Percentiles rank a stretch among this genome's conserved stretches.
phyloP scores from a whole-genome alignment of 30 jellyfish, hydroid and myxozoan species.

The Hydra vulgaris region DNA sequence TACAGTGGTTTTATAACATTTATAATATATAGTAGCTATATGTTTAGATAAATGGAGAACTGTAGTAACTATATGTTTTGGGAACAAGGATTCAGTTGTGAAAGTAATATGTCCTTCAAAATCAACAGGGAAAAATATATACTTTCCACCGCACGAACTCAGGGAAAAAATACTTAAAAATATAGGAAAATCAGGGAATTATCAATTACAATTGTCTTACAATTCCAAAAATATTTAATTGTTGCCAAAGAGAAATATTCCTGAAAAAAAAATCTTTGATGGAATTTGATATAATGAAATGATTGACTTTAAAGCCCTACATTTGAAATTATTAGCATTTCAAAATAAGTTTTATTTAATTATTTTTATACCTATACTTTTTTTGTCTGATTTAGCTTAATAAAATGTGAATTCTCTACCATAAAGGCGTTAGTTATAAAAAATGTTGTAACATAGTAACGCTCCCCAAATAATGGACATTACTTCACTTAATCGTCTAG shows the following conservation, averaged over 20 bases:
- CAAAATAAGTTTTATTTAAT: not conserved
- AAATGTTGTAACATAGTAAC: not conserved
- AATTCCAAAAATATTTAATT: not conserved
- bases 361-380: not conserved
- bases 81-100: too few species aligned
- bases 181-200: too few species aligned
- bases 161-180: too few species aligned
- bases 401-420: not conserved
- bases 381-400: not conserved
- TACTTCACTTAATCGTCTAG: not conserved
- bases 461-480: not conserved
- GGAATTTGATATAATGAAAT: not conserved
- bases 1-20: too few species aligned
- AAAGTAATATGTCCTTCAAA: too few species aligned
- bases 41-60: too few species aligned
- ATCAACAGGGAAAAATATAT: too few species aligned
- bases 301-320: not conserved
- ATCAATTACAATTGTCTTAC: not conserved
- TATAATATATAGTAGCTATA: too few species aligned
- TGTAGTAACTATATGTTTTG: too few species aligned
- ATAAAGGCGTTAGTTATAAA: not conserved
- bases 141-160: too few species aligned
- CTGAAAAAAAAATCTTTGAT: not conserved
- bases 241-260: not conserved
- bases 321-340: not conserved